Conservation (phyloP, 2,113 vertebrate genomes). For the Helogale parvula region DNA sequence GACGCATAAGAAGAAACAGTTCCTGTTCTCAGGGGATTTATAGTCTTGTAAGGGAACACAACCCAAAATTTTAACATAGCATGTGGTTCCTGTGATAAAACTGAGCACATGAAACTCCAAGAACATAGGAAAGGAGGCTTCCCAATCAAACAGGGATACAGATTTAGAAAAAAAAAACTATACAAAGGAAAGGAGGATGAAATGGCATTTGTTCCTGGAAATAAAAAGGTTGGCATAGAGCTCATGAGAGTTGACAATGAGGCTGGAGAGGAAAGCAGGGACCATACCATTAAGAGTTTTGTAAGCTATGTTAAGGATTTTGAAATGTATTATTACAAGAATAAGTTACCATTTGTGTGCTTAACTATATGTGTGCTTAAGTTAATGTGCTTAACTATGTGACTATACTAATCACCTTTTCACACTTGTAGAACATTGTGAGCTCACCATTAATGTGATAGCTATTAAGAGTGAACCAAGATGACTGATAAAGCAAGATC, state of each 20-base stretch:
- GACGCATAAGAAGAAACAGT: slow-evolving; percentile 9
- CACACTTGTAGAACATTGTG: background rate
- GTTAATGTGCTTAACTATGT: background rate
- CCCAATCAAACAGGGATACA: background rate
- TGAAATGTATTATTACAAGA: slow-evolving; percentile 3
- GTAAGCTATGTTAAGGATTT: background rate
- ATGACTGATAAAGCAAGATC: background rate
- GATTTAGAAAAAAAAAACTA: background rate
- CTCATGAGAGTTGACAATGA: background rate
- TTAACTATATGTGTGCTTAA: background rate
- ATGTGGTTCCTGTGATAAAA: background rate
- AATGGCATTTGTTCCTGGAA: background rate
- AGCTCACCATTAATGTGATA: background rate
- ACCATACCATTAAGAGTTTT: background rate
- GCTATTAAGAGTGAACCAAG: background rate
- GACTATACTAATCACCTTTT: background rate
- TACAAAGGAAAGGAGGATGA: background rate
- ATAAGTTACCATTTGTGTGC: background rate
- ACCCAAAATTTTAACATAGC: background rate
- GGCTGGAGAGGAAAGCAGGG: background rate
- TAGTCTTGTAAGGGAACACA: background rate
- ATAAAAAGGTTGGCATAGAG: background rate
- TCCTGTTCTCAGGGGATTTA: background rate
- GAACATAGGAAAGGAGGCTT: background rate
- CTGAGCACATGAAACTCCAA: background rate